These are phyloP conservation scores for Zingel zingel DNA, from an alignment of 2,113 vertebrate species.

Conservation along the genomic window DNA sequence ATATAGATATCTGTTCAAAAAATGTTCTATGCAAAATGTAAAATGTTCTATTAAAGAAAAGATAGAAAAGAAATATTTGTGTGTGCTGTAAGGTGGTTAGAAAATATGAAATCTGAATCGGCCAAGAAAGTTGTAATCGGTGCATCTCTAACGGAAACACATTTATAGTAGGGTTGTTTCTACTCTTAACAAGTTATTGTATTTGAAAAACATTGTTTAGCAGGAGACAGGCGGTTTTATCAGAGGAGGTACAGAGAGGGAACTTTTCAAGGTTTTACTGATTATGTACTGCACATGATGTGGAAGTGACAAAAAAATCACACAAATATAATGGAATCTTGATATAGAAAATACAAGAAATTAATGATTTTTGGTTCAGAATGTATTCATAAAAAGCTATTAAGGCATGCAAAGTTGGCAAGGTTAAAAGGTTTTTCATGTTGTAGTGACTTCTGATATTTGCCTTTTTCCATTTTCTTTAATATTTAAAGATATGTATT, in stretches of 20 bases:
- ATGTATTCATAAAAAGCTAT: conserved; percentile 5
- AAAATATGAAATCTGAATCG: no score
- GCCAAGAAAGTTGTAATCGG: no score
- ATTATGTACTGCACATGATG: background rate
- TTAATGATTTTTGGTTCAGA: background rate
- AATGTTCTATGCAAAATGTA: no score
- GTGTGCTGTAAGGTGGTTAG: no score
- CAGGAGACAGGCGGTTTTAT: background rate
- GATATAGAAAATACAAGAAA: background rate
- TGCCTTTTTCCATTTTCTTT: background rate
- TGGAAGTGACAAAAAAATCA: background rate
- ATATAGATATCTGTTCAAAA: no score
- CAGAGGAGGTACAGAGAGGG: background rate
- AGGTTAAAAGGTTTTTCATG: background rate
- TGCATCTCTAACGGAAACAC: no score
- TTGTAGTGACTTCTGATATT: background rate
- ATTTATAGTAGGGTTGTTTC: background rate
- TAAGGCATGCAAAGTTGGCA: background rate
- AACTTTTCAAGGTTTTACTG: conserved; percentile 28
- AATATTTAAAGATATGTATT: background rate
- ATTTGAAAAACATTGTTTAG: conserved; percentile 4
- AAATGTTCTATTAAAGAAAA: no score
- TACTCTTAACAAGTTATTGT: background rate
- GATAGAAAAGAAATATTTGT: no score
- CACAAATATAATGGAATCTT: conserved; percentile 3